Conservation (phyloP, 2,113 vertebrate species). For the Leucopternis melanops region DNA sequence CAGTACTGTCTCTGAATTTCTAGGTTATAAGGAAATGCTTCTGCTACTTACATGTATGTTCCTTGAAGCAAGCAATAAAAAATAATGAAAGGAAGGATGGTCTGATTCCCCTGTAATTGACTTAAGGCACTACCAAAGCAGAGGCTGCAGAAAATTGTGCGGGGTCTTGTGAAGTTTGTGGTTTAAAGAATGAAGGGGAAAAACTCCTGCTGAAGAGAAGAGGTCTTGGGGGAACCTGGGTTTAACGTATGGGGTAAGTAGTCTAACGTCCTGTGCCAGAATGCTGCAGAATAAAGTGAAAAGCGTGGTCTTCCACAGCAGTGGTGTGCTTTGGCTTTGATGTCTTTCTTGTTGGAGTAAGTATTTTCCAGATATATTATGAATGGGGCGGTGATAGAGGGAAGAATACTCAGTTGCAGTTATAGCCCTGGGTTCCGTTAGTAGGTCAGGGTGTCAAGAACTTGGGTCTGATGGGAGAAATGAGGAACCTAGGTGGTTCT, state of each 20-base stretch:
- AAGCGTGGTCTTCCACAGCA: rapidly evolving
- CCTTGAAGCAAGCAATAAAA: slow-evolving; percentile 15
- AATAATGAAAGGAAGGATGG: neutral
- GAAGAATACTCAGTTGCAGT: neutral
- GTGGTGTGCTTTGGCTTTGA: neutral
- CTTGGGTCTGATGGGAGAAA: neutral
- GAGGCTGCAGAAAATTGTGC: neutral
- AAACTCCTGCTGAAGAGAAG: neutral
- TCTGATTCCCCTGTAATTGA: neutral
- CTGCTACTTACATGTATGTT: slow-evolving; percentile 18
- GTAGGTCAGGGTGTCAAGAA: neutral
- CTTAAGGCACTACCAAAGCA: neutral
- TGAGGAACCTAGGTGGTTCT: neutral
- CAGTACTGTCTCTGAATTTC: slow-evolving; percentile 35
- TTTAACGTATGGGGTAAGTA: neutral
- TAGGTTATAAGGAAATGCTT: neutral
- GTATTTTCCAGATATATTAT: neutral
- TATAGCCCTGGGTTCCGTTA: neutral
- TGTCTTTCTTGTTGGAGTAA: neutral
- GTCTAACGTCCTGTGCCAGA: neutral
- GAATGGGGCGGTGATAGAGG: rapidly evolving
- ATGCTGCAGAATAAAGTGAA: neutral
- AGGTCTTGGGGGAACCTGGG: neutral
- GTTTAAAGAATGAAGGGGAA: neutral
- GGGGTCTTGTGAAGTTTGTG: neutral